Evolutionary conservation across 2,113 vertebrate species (phyloP).

Genomic region (Lynx canadensis): DNA sequence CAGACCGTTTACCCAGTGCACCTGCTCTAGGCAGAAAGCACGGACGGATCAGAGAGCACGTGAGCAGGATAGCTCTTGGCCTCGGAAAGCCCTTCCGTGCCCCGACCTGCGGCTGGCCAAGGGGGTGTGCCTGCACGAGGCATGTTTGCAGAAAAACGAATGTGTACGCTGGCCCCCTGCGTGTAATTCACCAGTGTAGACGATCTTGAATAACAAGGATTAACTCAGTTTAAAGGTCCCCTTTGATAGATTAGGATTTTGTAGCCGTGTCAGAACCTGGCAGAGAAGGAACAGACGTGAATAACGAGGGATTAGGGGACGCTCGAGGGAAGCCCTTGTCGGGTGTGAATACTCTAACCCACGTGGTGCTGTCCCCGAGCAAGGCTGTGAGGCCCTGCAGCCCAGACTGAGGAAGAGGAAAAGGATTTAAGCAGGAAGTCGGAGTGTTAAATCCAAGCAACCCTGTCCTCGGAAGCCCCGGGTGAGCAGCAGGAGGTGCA

Average conservation of each 20-base stretch:
- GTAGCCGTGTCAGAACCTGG: not conserved
- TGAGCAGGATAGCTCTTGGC: not conserved
- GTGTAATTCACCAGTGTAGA: not conserved
- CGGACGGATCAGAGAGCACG: not conserved
- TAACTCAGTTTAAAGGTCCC: not conserved
- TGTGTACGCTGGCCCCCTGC: accelerated
- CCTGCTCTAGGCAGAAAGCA: not conserved
- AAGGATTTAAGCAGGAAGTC: not conserved
- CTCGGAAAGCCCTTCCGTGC: accelerated
- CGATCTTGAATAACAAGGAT: not conserved
- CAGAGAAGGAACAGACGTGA: not conserved
- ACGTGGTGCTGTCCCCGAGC: not conserved
- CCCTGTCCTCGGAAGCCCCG: not conserved
- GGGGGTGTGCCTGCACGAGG: accelerated
- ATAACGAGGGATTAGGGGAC: not conserved
- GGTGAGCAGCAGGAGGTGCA: not conserved
- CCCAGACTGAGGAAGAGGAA: not conserved
- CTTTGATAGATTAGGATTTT: not conserved
- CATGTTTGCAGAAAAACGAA: not conserved
- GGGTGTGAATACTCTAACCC: not conserved
- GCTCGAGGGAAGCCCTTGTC: too few species aligned
- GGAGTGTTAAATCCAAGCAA: not conserved
- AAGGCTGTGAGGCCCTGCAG: not conserved
- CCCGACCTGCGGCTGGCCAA: accelerated
- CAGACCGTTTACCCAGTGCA: not conserved